Percentiles rank a stretch among this genome's conserved stretches.
Conservation (phyloP, 2,113 vertebrate species). For the Eidolon helvum region DNA sequence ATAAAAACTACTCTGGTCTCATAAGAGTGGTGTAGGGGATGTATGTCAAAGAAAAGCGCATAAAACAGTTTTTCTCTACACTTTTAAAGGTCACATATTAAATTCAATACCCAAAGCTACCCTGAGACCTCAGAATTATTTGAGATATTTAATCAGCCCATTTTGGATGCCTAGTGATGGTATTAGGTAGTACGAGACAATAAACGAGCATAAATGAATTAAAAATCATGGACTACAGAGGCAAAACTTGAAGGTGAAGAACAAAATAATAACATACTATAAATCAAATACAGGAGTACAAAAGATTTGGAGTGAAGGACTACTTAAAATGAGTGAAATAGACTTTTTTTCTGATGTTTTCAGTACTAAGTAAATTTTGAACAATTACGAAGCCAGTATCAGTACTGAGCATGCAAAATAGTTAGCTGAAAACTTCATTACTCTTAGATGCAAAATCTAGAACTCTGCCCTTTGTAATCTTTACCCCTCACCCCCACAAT, state of each 20-base stretch:
- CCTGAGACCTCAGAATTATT: slow-evolving; percentile 7
- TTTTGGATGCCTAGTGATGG: background rate
- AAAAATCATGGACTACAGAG: background rate
- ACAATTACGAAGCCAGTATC: background rate
- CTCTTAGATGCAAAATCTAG: background rate
- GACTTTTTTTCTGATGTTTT: background rate
- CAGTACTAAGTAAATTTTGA: slow-evolving; percentile 5
- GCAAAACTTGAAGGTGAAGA: background rate
- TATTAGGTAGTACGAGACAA: background rate
- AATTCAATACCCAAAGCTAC: background rate
- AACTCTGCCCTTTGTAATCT: background rate
- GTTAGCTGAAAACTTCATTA: background rate
- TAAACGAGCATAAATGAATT: background rate
- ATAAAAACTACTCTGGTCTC: background rate
- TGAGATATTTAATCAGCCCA: background rate
- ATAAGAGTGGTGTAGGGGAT: background rate
- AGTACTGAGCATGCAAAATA: background rate
- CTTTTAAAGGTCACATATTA: slow-evolving; percentile 4
- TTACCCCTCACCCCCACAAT: background rate
- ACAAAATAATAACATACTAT: background rate
- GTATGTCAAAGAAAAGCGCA: background rate
- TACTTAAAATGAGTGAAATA: background rate
- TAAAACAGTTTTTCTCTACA: slow-evolving; percentile 16
- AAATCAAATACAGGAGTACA: background rate
- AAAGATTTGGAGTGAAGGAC: background rate